Evolutionary conservation across 2,797 vertebrate genomes (phyloP), one percentile per base, ranked within the genome.

Genomic region (Orientallactaga sibirica): DNA sequence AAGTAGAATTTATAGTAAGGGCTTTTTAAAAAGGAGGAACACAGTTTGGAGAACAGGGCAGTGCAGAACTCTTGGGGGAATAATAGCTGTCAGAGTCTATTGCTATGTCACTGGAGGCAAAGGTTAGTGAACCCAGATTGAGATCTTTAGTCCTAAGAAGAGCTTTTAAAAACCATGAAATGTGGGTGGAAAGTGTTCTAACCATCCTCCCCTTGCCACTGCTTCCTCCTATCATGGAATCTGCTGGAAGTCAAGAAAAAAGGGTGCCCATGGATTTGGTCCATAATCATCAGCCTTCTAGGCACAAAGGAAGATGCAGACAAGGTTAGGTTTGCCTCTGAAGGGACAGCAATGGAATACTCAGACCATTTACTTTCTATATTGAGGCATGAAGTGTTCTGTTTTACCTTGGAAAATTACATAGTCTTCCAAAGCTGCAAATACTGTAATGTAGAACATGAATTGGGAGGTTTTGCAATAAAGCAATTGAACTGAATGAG

Each of bases 401-500:
- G 5, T 87, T 27, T 84, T 84, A 86, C 25, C n/a, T 94, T 75
- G 87, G 43, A 95, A 94, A 96, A 91, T 27, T 55, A 1, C 71
- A 25, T 92, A 64, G 8, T 77, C 77, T 95, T 92, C 79, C 73
- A 76, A 52, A 81, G 79, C 64, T 24, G 6, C 52, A 95, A 91
- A 71, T 71, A 88, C 41, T 71, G 37, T 92, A 80, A 92, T 61
- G 33, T 27, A 82, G 61, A 91, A 68, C 7, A 48, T 74, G 75
- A 93, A 89, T 43, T 62, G 52, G 52, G 67, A 93, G 61, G 12
- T 84, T 90, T 95, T 93, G 87, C 92, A 81, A 43, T 66, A 77
- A 94, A 95, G 88, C 55, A 84, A 68, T 89, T 76, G 84, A 76
- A 82, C 22, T 77, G 83, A 95, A 92, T 93, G 71, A 91, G 55